These are phyloP conservation scores for Morone chrysops DNA, from an alignment of 2,113 vertebrate species.

Conservation along the genomic window DNA sequence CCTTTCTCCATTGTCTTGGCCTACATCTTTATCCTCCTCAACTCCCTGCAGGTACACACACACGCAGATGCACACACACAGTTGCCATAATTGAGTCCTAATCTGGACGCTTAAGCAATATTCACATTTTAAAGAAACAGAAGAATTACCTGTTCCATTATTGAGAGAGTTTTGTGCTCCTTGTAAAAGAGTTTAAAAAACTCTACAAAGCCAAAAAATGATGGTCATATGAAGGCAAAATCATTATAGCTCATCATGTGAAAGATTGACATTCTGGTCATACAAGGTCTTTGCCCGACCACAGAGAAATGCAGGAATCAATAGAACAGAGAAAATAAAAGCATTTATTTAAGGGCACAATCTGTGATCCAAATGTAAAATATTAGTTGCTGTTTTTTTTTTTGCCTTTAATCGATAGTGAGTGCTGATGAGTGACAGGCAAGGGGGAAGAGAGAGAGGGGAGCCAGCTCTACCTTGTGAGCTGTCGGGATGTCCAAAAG, in stretches of 20 bases:
- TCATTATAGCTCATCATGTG: background rate
- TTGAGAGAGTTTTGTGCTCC: background rate
- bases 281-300: background rate
- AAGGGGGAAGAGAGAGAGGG: too few species aligned
- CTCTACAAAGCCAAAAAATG: too few species aligned
- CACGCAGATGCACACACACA: constrained; percentile 13
- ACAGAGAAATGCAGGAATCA: background rate
- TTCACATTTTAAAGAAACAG: background rate
- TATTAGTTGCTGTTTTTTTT: too few species aligned
- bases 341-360: background rate
- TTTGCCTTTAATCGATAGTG: too few species aligned
- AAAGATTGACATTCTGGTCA: background rate
- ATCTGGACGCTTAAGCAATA: background rate
- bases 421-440: too few species aligned
- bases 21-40: constrained; percentile 86
- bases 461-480: too few species aligned
- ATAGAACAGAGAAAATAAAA: background rate
- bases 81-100: background rate
- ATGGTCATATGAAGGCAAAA: background rate
- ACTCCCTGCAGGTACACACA: constrained; percentile 84
- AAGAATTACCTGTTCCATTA: background rate
- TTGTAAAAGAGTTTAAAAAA: background rate
- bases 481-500: too few species aligned
- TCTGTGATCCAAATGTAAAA: background rate
- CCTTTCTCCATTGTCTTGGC: constrained; percentile 85